Base-by-base conservation (phyloP, 2,113 vertebrate genomes). In the Conger conger region DNA sequence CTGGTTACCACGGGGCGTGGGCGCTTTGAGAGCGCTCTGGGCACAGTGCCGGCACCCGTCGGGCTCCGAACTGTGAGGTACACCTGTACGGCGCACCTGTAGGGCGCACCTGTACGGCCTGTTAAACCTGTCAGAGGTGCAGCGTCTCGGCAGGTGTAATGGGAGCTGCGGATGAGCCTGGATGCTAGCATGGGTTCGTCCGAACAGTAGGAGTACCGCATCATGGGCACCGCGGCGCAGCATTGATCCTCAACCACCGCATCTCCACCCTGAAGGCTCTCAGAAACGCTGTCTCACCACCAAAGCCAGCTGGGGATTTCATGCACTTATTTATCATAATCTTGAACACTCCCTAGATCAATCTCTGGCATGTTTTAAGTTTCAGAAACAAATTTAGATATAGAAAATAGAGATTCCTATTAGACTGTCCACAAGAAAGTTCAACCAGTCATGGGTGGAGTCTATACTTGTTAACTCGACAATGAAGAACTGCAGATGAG, bases 61-160 rank as follows among this genome's bases (percentile, higher is more conserved):
- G 11, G 45, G 45, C 45, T 50, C 8, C 15, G 45, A 13, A 15
- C 82, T 63, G n/a, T n/a, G n/a, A n/a, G n/a, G n/a, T 37, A 38
- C 83, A 84, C 83, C 54, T 30, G 83, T 63, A 53, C 40, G 77
- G 53, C 83, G 57, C 83, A 84, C 83, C 54, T 30, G 83, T 63
- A 53, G 30, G 77, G 53, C n/a, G 57, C 83, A 84, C 83, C 54
- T 30, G 83, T 63, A 53, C 40, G 77, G 53, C 83, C 79, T n/a
- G 83, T 80, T 30, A 35, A 42, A 84, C 83, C 83, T 60, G 83
- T 53, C 50, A 15, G 53, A n/a, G 13, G 23, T 0, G 27, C 15
- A 15, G 77, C 36, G 42, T 27, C 60, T 1, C 27, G n/a, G 77
- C n/a, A 30, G n/a, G 35, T 84, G 83, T 45, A 30, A 33, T 37